phyloP scores from a whole-genome alignment of 2,888 invertebrate genomes.

The Cantharis nigra region DNA sequence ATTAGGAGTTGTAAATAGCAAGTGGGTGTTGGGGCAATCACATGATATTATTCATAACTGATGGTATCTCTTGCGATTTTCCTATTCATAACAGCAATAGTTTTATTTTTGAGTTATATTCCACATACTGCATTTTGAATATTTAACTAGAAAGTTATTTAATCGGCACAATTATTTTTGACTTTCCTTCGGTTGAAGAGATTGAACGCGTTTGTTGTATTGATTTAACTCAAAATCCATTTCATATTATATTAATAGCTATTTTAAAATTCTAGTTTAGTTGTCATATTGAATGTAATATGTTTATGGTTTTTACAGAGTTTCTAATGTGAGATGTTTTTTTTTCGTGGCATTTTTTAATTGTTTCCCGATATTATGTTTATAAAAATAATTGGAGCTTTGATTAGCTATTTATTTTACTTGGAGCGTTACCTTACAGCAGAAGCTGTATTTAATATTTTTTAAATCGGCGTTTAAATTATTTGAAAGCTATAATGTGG shows the following conservation, averaged over 20 bases:
- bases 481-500: not conserved
- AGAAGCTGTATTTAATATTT: not conserved
- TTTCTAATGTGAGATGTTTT: too few species aligned
- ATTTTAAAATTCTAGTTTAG: too few species aligned
- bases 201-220: too few species aligned
- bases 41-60: not conserved
- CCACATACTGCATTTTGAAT: not conserved
- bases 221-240: not conserved
- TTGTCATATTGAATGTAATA: too few species aligned
- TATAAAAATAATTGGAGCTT: not conserved
- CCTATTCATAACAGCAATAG: not conserved
- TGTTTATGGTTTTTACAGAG: too few species aligned
- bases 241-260: too few species aligned
- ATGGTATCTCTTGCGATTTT: constrained; percentile 2
- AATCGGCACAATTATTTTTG: not conserved
- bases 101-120: not conserved
- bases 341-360: too few species aligned
- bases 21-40: not conserved
- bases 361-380: not conserved
- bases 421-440: not conserved
- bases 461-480: not conserved
- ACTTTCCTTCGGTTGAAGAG: too few species aligned
- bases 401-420: not conserved
- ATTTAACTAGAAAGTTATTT: not conserved
- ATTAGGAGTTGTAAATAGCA: not conserved